These are phyloP conservation scores for Argyrosomus japonicus DNA, from an alignment of 2,113 vertebrate species.

Conservation along the genomic window DNA sequence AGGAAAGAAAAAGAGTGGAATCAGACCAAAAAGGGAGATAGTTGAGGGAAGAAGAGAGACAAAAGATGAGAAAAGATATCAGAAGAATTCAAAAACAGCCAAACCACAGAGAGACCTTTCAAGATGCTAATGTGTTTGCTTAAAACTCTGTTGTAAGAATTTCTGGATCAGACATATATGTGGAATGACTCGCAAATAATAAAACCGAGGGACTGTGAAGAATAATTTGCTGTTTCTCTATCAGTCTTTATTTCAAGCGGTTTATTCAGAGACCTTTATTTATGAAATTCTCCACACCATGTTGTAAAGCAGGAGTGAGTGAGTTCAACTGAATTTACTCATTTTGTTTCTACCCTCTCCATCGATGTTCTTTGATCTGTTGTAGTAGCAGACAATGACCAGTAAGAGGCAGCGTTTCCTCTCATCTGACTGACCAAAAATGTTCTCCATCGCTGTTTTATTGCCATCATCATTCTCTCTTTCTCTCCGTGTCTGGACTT, in stretches of 20 bases:
- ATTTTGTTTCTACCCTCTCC: not conserved
- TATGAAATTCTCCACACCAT: not conserved
- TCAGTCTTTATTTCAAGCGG: not conserved
- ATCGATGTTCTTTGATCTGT: conserved; percentile 38
- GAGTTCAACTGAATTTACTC: not conserved
- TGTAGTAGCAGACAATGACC: conserved; percentile 65
- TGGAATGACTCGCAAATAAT: conserved; percentile 23
- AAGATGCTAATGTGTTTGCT: not conserved
- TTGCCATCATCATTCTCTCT: not conserved
- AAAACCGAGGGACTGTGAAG: not conserved
- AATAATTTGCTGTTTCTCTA: not conserved
- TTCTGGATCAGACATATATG: conserved; percentile 6
- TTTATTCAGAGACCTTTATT: not conserved
- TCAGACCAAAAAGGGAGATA: not conserved
- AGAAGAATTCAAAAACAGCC: conserved; percentile 15
- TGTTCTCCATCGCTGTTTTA: conserved; percentile 6
- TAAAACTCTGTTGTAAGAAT: conserved; percentile 8
- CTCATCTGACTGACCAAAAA: conserved; percentile 61
- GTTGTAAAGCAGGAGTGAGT: not conserved
- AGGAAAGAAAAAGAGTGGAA: not conserved
- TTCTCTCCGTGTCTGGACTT: not conserved
- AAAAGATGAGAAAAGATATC: conserved; percentile 31
- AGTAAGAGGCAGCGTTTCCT: conserved; percentile 79
- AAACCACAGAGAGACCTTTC: conserved; percentile 22
- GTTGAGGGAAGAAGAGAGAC: conserved; percentile 1